Conservation (phyloP, 2,113 vertebrate species). For the Brevimyrus niger region DNA sequence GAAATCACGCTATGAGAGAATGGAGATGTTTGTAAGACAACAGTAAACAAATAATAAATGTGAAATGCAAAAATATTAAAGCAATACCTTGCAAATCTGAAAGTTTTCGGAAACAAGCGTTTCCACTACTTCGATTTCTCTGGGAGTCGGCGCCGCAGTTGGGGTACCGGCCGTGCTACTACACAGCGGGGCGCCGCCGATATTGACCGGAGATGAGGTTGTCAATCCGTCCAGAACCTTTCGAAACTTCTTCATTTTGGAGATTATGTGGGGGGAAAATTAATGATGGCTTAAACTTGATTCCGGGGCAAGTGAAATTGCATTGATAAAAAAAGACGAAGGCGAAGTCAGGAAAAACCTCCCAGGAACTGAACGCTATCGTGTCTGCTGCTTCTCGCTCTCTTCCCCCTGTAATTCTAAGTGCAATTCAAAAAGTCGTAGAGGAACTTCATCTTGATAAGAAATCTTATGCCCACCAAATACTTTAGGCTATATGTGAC, state of each 20-base stretch:
- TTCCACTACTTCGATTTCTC: conserved; percentile 82
- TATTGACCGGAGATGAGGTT: conserved; percentile 79
- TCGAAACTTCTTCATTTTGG: conserved; percentile 95
- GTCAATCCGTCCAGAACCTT: conserved; percentile 97
- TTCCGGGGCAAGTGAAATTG: background rate
- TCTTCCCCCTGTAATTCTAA: conserved; percentile 33
- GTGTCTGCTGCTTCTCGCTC: conserved; percentile 25
- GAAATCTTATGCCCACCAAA: conserved; percentile 26
- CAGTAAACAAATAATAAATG: background rate
- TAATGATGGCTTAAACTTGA: conserved; percentile 2
- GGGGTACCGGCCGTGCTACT: conserved; percentile 72
- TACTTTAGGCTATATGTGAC: background rate
- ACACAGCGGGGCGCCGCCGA: conserved; percentile 54
- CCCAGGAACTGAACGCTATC: background rate
- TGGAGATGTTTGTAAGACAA: background rate
- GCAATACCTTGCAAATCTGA: conserved; percentile 90
- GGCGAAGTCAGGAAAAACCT: background rate
- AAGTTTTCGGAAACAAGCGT: conserved; percentile 90
- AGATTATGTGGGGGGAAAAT: background rate
- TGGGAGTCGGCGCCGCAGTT: conserved; percentile 64
- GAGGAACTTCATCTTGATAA: conserved; percentile 48
- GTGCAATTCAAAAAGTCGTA: conserved; percentile 56
- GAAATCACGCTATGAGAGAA: background rate
- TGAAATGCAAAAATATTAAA: background rate
- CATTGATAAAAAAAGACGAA: conserved; percentile 10